Conservation (phyloP, 2,888 invertebrate genomes). For the Amphipyra tragopoginis region DNA sequence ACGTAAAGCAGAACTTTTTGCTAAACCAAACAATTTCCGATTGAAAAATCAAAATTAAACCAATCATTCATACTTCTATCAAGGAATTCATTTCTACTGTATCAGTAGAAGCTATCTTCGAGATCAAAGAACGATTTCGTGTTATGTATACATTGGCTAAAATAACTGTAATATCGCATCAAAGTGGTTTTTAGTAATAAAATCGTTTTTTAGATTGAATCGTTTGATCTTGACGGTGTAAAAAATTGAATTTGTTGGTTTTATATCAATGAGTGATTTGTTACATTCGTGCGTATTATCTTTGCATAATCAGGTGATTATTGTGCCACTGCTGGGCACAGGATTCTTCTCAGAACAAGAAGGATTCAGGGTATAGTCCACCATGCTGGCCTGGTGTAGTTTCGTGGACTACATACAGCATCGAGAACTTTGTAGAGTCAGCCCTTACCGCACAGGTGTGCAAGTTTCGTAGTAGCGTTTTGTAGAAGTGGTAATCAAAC, state of each 20-base stretch:
- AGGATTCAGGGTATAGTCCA: too few species aligned
- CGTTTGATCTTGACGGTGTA: conserved; percentile 4
- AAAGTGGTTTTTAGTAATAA: conserved; percentile 28
- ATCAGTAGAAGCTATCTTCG: conserved; percentile 28
- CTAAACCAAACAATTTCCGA: conserved; percentile 25
- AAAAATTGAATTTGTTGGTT: background rate
- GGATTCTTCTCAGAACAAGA: too few species aligned
- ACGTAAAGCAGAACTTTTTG: conserved; percentile 27
- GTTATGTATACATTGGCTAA: conserved; percentile 19
- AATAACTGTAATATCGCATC: conserved; percentile 33
- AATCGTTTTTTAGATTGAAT: conserved; percentile 16
- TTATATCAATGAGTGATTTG: background rate
- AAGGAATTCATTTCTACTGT: conserved; percentile 14
- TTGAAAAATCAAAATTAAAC: conserved; percentile 12
- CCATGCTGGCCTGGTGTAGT: too few species aligned
- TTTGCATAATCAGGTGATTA: too few species aligned
- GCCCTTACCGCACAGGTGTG: too few species aligned
- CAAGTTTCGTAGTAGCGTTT: too few species aligned
- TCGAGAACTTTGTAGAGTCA: too few species aligned
- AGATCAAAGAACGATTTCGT: conserved; percentile 42
- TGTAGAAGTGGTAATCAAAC: too few species aligned
- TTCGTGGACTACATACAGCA: too few species aligned
- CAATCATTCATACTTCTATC: conserved; percentile 29
- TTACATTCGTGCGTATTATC: background rate
- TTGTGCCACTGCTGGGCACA: too few species aligned